Evolutionary conservation across 2,888 invertebrate species (phyloP), one percentile per base, ranked within the genome.

Genomic region (Ophonus ardosiacus): DNA sequence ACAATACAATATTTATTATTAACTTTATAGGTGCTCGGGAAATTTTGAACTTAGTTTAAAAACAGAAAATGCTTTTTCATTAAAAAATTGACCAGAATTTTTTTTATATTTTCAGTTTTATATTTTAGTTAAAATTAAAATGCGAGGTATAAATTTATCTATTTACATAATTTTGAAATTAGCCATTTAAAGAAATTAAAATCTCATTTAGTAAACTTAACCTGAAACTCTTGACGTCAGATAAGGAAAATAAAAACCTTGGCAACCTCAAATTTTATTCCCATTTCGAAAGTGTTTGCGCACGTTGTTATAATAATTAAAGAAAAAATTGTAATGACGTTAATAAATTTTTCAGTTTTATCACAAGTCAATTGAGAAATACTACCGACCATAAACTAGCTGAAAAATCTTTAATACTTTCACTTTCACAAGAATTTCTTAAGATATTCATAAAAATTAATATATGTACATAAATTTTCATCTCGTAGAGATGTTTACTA

Each of bases 361-460:
- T 31, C 31, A 5, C 31, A 31, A 31, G 31, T 31, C 5, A 31
- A 31, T 31, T 31, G 31, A 31, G 31, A 31, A 31, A 31, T 31
- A 31, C 3, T 31, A 31, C 31, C 31, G 1, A 31, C 31, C 38
- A 7, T 68, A 31, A 68, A 15, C 31, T 68, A 38, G 38, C 38
- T 15, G 38, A 68, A 63, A 63, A 68, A 5, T 68, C 15, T 15
- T n/a, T 38, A 7, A 13, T 3, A 38, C 68, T 68, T 68, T 68
- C 68, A 38, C 68, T 68, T 68, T 68, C 7, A 31, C n/a, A 21
- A 68, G 24, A 68, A 38, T 68, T 38, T 13, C n/a, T 68, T 68
- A 38, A 68, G 8, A 51, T 51, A 51, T 51, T 8, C 43, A n/a
- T n/a, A 24, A 38, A 38, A 38, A 68, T 15, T 31, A 15, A n/a